Evolutionary conservation across 2,888 invertebrate genomes (phyloP).

Genomic region (Lissonota sp.): DNA sequence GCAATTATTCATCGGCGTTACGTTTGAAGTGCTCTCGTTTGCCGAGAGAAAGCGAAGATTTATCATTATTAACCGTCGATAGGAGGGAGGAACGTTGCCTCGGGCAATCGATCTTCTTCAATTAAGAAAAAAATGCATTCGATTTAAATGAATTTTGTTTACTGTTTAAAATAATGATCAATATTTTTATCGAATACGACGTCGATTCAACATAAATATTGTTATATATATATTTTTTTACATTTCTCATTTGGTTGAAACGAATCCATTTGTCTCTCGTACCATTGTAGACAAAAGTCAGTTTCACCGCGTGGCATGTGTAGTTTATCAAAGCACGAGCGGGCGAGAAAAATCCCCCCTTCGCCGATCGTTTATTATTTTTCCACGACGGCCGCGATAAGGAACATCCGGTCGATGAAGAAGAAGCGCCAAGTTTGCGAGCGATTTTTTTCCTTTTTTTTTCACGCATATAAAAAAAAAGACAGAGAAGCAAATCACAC

Average conservation of each 20-base stretch:
- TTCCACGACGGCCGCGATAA: slow-evolving; percentile 56
- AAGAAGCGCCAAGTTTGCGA: slow-evolving; percentile 49
- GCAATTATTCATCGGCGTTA: slow-evolving; percentile 35
- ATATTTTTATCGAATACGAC: neutral
- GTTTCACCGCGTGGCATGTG: neutral
- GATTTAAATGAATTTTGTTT: neutral
- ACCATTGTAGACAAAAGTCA: neutral
- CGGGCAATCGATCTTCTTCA: neutral
- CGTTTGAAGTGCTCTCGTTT: slow-evolving; percentile 27
- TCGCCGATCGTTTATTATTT: slow-evolving; percentile 56
- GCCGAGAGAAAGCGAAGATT: slow-evolving; percentile 24
- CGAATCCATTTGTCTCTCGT: neutral
- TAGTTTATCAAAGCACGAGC: slow-evolving; percentile 10
- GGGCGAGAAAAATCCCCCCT: neutral
- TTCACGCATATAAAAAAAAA: neutral
- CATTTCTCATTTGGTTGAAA: neutral
- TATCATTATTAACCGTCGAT: neutral
- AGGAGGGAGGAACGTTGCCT: neutral
- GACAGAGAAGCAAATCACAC: slow-evolving; percentile 28
- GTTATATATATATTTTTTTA: too few relatives aligned
- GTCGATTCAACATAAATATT: neutral
- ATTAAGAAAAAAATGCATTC: neutral
- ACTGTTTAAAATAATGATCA: neutral
- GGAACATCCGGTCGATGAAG: slow-evolving; percentile 53
- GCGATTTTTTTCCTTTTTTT: slow-evolving; percentile 2